Evolutionary conservation across 2,797 vertebrate species (phyloP).

Genomic region (Galagoides demidoff): DNA sequence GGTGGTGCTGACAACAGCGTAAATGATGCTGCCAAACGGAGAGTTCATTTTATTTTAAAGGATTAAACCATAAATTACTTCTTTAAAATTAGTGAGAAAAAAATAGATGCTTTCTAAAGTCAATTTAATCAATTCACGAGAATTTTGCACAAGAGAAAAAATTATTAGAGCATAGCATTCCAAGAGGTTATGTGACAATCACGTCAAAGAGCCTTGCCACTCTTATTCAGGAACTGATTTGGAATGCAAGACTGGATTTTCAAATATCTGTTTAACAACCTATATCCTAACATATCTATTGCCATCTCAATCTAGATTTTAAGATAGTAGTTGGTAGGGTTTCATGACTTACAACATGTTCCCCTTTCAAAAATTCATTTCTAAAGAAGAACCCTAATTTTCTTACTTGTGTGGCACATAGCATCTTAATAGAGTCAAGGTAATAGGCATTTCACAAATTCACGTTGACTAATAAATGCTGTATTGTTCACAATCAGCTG

Average conservation of each 20-base stretch:
- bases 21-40: slow-evolving; percentile 62
- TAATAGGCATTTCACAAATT: slow-evolving; percentile 1
- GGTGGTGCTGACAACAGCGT: slow-evolving; percentile 59
- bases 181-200: slow-evolving; percentile 60
- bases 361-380: slow-evolving; percentile 21
- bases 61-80: slow-evolving; percentile 77
- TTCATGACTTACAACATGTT: background rate
- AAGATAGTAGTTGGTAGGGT: background rate
- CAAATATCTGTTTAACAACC: slow-evolving; percentile 38
- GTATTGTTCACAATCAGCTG: background rate
- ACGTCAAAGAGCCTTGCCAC: slow-evolving; percentile 45
- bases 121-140: slow-evolving; percentile 74
- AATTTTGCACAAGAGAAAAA: slow-evolving; percentile 76
- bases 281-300: slow-evolving; percentile 45
- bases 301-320: background rate
- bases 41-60: slow-evolving; percentile 76
- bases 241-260: slow-evolving; percentile 53
- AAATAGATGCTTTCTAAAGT: slow-evolving; percentile 63
- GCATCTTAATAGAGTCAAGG: background rate
- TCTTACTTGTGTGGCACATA: background rate
- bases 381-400: background rate
- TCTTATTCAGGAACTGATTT: slow-evolving; percentile 60
- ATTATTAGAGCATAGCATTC: slow-evolving; percentile 73
- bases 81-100: slow-evolving; percentile 73
- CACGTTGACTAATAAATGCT: background rate